These are phyloP conservation scores for Chydorus sphaericus DNA, from an alignment of 2,888 invertebrate genomes.

Conservation along the genomic window DNA sequence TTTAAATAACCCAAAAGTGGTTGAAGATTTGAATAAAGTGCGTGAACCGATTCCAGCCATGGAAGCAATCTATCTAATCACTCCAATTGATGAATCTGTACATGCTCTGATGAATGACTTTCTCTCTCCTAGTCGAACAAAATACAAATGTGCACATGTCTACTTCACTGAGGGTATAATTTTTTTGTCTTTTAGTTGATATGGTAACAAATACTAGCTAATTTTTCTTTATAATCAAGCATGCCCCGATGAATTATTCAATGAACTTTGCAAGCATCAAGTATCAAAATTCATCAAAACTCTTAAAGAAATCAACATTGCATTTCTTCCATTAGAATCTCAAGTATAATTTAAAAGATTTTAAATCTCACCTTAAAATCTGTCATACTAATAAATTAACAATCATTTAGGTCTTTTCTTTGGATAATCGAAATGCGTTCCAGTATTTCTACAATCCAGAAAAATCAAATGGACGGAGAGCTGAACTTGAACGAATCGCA, in stretches of 20 bases:
- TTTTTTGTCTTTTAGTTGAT: neutral
- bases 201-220: neutral
- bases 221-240: constrained; percentile 35
- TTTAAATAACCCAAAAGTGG: constrained; percentile 46
- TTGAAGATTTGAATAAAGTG: constrained; percentile 94
- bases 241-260: constrained; percentile 93
- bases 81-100: constrained; percentile 90
- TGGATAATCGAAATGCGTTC: constrained; percentile 94
- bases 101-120: constrained; percentile 84
- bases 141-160: constrained; percentile 91
- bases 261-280: constrained; percentile 88
- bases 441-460: constrained; percentile 90
- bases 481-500: constrained; percentile 87
- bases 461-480: constrained; percentile 26
- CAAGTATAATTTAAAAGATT: constrained; percentile 64
- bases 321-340: constrained; percentile 92
- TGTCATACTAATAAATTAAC: no score
- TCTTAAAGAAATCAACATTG: constrained; percentile 96
- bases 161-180: constrained; percentile 93
- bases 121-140: constrained; percentile 65
- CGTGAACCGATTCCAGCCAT: constrained; percentile 89
- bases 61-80: constrained; percentile 96
- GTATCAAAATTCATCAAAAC: constrained; percentile 91
- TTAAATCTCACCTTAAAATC: no score
- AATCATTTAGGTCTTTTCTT: constrained; percentile 66